Percentiles rank a stretch among this genome's conserved stretches.
Conservation (phyloP, 2,888 invertebrate genomes). For the Andrena trimmerana region DNA sequence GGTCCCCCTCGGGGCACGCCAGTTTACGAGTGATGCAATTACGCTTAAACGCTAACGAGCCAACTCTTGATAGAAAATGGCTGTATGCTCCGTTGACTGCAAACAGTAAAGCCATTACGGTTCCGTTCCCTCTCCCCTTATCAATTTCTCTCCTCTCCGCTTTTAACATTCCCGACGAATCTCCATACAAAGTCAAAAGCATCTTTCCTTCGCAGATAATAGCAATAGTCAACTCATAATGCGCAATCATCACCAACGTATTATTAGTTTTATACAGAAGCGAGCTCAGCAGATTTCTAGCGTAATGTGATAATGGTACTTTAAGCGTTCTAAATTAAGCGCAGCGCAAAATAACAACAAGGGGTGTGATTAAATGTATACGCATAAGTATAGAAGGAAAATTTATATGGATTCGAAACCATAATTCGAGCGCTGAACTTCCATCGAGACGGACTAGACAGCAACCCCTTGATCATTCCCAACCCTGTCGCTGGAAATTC, state of each 20-base stretch:
- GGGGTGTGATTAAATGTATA: too few relatives aligned
- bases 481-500: neutral
- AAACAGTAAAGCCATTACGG: conserved; percentile 82
- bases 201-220: neutral
- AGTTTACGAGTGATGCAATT: conserved; percentile 83
- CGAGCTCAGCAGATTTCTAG: too few relatives aligned
- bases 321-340: too few relatives aligned
- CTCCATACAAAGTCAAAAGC: neutral
- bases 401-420: too few relatives aligned
- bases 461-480: neutral
- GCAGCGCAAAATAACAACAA: too few relatives aligned
- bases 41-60: conserved; percentile 84
- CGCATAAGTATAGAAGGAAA: too few relatives aligned
- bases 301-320: too few relatives aligned
- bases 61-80: conserved; percentile 85
- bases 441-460: neutral
- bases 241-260: too few relatives aligned
- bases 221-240: too few relatives aligned
- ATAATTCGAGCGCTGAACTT: too few relatives aligned
- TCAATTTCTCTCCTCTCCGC: conserved; percentile 36
- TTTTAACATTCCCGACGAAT: neutral
- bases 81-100: conserved; percentile 84
- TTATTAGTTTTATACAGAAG: too few relatives aligned
- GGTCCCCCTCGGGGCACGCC: conserved; percentile 73
- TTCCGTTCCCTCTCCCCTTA: conserved; percentile 59